phyloP scores from a whole-genome alignment of 2,888 invertebrate species.

The Loripinus fragilis region DNA sequence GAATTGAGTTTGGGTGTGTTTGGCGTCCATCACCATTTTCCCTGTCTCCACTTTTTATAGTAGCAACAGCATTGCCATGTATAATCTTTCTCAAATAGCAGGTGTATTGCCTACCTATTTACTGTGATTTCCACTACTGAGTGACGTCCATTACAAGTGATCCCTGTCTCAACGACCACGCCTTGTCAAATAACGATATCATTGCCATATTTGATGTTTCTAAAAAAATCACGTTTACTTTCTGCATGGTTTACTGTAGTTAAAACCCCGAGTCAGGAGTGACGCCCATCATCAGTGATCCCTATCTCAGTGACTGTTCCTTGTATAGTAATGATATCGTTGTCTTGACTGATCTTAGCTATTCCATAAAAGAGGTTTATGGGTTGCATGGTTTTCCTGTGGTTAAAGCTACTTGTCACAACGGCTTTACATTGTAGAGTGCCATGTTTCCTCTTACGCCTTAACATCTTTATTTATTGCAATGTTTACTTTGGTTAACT shows the following conservation, averaged over 20 bases:
- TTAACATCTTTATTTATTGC: too few species aligned
- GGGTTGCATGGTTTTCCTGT: too few species aligned
- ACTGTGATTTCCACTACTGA: conserved; percentile 68
- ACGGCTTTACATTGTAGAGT: not conserved
- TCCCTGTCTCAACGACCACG: conserved; percentile 64
- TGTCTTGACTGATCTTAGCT: too few species aligned
- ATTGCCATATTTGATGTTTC: conserved; percentile 71
- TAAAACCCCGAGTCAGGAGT: conserved; percentile 66
- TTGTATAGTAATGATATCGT: conserved; percentile 72
- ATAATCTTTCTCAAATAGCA: conserved; percentile 36
- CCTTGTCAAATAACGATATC: conserved; percentile 70
- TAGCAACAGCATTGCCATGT: too few species aligned
- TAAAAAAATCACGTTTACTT: conserved; percentile 78
- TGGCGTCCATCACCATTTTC: too few species aligned
- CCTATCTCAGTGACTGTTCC: conserved; percentile 65
- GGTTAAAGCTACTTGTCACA: too few species aligned
- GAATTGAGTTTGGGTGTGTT: too few species aligned
- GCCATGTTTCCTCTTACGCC: not conserved
- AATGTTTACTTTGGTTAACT: too few species aligned
- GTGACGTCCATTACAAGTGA: conserved; percentile 65
- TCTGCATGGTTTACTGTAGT: too few species aligned
- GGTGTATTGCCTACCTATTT: conserved; percentile 70
- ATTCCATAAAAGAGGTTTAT: too few species aligned
- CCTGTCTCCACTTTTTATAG: too few species aligned
- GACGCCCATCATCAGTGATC: conserved; percentile 61